Conservation (phyloP, 2,113 vertebrate species). For the Dicerorhinus sumatrensis region DNA sequence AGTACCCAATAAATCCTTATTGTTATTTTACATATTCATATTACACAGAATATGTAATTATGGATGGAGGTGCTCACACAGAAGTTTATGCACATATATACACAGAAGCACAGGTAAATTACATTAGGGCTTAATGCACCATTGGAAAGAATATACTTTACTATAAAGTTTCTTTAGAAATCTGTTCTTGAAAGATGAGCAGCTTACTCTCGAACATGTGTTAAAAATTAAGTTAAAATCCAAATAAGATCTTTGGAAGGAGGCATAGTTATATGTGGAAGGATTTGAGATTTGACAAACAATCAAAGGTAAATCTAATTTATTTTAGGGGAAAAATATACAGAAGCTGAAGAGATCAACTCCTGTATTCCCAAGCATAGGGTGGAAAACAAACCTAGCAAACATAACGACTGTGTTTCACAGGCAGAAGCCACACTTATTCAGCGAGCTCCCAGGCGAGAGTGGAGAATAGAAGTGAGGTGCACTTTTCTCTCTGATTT, state of each 20-base stretch:
- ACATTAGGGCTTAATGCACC: constrained; percentile 22
- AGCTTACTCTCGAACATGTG: constrained; percentile 19
- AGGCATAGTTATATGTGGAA: not conserved
- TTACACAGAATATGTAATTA: not conserved
- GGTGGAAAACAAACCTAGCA: not conserved
- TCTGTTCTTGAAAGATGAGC: constrained; percentile 67
- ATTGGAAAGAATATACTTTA: constrained; percentile 52
- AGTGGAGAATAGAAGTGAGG: not conserved
- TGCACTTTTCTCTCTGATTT: not conserved
- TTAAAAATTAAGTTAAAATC: constrained; percentile 70
- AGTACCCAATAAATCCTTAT: not conserved
- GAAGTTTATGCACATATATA: not conserved
- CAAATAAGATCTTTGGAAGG: constrained; percentile 38
- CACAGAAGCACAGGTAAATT: constrained; percentile 38
- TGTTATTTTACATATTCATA: not conserved
- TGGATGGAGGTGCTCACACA: not conserved
- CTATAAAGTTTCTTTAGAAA: constrained; percentile 71
- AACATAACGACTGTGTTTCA: not conserved
- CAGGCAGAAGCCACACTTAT: not conserved
- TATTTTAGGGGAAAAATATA: constrained; percentile 2
- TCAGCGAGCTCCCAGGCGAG: not conserved
- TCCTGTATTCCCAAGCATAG: not conserved
- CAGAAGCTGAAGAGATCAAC: not conserved
- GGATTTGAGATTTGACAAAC: constrained; percentile 47
- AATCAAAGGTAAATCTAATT: constrained; percentile 52